These are phyloP conservation scores for Phoenoteleia sp. DNA, from an alignment of 2,888 invertebrate species.

Conservation along the genomic window DNA sequence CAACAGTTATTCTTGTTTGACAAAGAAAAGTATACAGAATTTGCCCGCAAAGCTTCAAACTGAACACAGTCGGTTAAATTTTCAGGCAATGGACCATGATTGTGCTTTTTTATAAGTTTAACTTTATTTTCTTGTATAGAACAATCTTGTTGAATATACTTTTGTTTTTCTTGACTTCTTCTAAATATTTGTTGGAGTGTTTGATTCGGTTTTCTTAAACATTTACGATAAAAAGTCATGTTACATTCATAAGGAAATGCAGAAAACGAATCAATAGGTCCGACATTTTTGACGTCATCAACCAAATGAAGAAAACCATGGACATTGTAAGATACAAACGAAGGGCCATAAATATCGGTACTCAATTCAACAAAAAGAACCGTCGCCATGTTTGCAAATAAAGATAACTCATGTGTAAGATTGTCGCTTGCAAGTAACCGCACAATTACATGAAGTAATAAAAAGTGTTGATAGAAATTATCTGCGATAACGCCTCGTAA, in stretches of 20 bases:
- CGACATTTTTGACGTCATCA: constrained; percentile 36
- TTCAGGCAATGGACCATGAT: too few relatives aligned
- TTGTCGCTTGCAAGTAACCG: not conserved
- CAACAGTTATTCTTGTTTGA: too few relatives aligned
- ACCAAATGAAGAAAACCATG: constrained; percentile 21
- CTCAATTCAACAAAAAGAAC: constrained; percentile 14
- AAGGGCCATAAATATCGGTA: constrained; percentile 4
- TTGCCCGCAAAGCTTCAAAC: too few relatives aligned
- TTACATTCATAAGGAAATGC: constrained; percentile 48
- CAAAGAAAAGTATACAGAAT: too few relatives aligned
- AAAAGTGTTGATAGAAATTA: not conserved
- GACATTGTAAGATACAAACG: constrained; percentile 18
- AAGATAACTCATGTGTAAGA: not conserved
- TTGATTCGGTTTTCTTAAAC: too few relatives aligned
- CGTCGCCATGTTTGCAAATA: not conserved
- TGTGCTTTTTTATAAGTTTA: too few relatives aligned
- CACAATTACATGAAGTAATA: not conserved
- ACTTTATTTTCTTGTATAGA: too few relatives aligned
- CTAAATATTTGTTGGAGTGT: too few relatives aligned
- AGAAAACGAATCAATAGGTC: constrained; percentile 27
- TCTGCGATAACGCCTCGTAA: not conserved
- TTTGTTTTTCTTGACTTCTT: too few relatives aligned
- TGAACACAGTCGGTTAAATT: too few relatives aligned
- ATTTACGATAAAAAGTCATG: constrained; percentile 14
- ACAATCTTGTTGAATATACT: too few relatives aligned